phyloP scores from a whole-genome alignment of 2,113 vertebrate genomes.

The Lipotes vexillifer region DNA sequence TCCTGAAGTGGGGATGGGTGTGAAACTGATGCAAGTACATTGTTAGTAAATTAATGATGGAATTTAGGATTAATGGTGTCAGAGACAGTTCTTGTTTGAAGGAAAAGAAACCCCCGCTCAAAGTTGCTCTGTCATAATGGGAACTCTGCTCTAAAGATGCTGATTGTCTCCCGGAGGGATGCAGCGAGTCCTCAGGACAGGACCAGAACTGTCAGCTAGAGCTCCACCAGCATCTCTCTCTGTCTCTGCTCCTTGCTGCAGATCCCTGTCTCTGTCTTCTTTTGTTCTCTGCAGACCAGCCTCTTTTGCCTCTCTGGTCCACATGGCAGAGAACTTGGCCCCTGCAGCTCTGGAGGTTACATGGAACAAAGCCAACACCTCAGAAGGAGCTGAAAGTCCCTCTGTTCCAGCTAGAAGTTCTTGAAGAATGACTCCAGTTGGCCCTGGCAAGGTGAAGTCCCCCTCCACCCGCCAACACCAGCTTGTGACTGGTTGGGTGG shows the following conservation, averaged over 20 bases:
- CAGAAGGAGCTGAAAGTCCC: neutral
- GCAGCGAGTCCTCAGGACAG: neutral
- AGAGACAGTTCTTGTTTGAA: neutral
- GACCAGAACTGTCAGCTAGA: neutral
- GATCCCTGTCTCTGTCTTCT: neutral
- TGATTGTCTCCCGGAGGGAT: neutral
- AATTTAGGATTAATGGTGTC: neutral
- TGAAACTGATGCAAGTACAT: neutral
- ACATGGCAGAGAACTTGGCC: rapidly evolving
- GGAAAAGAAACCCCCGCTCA: neutral
- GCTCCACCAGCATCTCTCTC: neutral
- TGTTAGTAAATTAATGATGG: neutral
- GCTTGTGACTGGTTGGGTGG: neutral
- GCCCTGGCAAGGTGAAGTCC: neutral
- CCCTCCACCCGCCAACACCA: neutral
- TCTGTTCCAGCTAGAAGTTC: neutral
- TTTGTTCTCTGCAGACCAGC: neutral
- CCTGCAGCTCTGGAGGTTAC: neutral
- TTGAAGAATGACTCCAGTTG: neutral
- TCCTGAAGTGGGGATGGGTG: neutral
- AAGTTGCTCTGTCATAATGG: neutral
- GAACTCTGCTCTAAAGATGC: neutral
- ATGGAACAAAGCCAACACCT: neutral
- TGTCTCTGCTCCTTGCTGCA: neutral
- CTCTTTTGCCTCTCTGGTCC: neutral